A percentile compares a stretch with the other conserved stretches of the same genome.
Evolutionary conservation across 2,797 vertebrate species (phyloP).

Genomic region (Acomys russatus): DNA sequence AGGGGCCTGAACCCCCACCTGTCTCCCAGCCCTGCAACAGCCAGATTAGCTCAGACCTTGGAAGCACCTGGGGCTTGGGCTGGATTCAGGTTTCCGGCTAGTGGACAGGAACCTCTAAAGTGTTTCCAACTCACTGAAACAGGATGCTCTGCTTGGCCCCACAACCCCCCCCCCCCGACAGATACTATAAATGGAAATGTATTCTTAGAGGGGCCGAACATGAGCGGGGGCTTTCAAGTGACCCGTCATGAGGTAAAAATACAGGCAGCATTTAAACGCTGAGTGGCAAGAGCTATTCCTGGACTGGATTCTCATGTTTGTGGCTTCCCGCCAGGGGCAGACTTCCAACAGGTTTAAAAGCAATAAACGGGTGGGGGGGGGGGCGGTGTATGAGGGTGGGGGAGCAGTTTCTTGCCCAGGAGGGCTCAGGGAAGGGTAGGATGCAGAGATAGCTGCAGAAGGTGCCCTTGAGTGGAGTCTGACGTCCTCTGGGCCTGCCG

Average conservation of each 20-base stretch:
- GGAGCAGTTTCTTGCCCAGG: neutral
- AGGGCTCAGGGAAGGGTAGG: neutral
- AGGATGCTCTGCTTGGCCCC: slow-evolving; percentile 79
- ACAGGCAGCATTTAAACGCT: slow-evolving; percentile 64
- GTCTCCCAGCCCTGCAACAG: slow-evolving; percentile 46
- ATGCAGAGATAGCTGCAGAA: neutral
- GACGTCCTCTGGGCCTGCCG: neutral
- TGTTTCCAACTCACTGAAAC: slow-evolving; percentile 83
- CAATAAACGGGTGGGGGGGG: neutral
- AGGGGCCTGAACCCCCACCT: slow-evolving; percentile 74
- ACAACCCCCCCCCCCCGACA: slow-evolving; percentile 66
- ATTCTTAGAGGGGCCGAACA: slow-evolving; percentile 84
- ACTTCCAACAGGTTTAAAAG: slow-evolving; percentile 58
- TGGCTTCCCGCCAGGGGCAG: slow-evolving; percentile 64
- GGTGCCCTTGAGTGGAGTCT: neutral
- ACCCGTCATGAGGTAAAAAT: slow-evolving; percentile 80
- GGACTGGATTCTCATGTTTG: slow-evolving; percentile 38
- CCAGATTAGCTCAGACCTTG: slow-evolving; percentile 74
- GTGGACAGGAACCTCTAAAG: slow-evolving; percentile 71
- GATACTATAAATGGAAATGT: slow-evolving; percentile 89
- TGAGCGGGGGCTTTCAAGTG: slow-evolving; percentile 80
- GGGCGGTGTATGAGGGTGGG: neutral
- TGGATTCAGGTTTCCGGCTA: slow-evolving; percentile 74
- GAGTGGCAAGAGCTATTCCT: slow-evolving; percentile 75
- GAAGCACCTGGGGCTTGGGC: slow-evolving; percentile 78